Evolutionary conservation across 2,888 invertebrate species (phyloP).

Genomic region (Tetramorium bicarinatum): DNA sequence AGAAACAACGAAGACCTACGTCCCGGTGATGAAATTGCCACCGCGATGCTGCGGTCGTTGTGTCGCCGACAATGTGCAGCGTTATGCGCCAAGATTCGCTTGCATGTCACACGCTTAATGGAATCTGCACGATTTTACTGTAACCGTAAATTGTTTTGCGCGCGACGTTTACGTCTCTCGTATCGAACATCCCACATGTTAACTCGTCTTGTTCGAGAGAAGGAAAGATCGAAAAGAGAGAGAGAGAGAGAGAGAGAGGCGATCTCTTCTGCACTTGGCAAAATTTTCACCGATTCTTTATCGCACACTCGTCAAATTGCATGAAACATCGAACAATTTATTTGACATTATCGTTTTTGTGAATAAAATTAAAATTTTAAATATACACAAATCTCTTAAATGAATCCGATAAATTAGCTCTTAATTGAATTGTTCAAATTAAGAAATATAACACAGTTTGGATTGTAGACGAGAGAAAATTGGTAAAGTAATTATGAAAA

Average conservation of each 20-base stretch:
- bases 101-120: constrained; percentile 70
- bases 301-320: background rate
- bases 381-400: background rate
- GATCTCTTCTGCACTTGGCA: constrained; percentile 36
- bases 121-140: constrained; percentile 73
- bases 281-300: constrained; percentile 23
- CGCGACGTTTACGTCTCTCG: constrained; percentile 70
- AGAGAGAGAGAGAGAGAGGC: background rate
- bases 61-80: constrained; percentile 58
- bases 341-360: background rate
- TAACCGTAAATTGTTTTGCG: constrained; percentile 73
- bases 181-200: constrained; percentile 62
- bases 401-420: background rate
- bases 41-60: constrained; percentile 20
- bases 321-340: background rate
- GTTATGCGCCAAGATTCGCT: constrained; percentile 69
- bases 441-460: background rate
- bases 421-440: background rate
- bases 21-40: constrained; percentile 62
- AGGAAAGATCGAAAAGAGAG: background rate
- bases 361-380: background rate
- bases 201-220: constrained; percentile 13
- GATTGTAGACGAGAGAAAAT: background rate
- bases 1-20: constrained; percentile 18
- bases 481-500: background rate